phyloP scores from a whole-genome alignment of 1,140 invertebrate genomes.

The Drosophila suzukii region DNA sequence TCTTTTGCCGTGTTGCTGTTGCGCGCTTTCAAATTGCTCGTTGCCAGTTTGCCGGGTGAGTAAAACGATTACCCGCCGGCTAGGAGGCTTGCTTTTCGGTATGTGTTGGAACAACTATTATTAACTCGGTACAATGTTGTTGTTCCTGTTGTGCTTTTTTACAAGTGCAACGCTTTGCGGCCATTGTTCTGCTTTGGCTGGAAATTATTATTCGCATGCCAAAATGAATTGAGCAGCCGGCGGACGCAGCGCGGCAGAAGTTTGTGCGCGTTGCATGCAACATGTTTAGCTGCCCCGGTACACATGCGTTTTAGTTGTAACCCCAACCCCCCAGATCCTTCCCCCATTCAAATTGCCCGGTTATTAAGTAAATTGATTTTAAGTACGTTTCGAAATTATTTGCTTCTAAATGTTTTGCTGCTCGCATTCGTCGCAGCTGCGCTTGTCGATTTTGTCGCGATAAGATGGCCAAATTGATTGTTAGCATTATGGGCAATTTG shows the following conservation, averaged over 20 bases:
- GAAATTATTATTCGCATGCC: constrained; percentile 81
- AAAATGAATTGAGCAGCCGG: constrained; percentile 77
- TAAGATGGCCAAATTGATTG: constrained; percentile 66
- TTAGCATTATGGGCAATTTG: constrained; percentile 73
- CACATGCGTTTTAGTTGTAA: constrained; percentile 27
- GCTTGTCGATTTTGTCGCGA: constrained; percentile 37
- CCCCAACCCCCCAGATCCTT: background rate
- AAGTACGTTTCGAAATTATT: constrained; percentile 82
- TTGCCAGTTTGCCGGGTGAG: constrained; percentile 72
- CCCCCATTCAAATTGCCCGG: constrained; percentile 71
- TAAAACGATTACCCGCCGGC: constrained; percentile 83
- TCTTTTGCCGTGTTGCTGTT: constrained; percentile 38
- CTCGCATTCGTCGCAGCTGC: constrained; percentile 32
- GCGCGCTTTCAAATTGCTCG: constrained; percentile 72
- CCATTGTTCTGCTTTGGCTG: constrained; percentile 80
- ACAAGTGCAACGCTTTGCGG: constrained; percentile 62
- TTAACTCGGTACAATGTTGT: constrained; percentile 60
- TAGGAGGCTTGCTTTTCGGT: constrained; percentile 70
- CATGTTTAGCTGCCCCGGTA: constrained; percentile 65
- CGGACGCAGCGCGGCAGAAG: constrained; percentile 32
- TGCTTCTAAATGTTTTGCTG: constrained; percentile 80
- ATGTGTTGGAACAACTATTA: constrained; percentile 83
- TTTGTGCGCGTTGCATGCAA: constrained; percentile 61
- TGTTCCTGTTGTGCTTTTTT: constrained; percentile 44
- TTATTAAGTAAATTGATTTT: constrained; percentile 84